Conservation (phyloP, 2,888 invertebrate species). For the Frankliniella intonsa region DNA sequence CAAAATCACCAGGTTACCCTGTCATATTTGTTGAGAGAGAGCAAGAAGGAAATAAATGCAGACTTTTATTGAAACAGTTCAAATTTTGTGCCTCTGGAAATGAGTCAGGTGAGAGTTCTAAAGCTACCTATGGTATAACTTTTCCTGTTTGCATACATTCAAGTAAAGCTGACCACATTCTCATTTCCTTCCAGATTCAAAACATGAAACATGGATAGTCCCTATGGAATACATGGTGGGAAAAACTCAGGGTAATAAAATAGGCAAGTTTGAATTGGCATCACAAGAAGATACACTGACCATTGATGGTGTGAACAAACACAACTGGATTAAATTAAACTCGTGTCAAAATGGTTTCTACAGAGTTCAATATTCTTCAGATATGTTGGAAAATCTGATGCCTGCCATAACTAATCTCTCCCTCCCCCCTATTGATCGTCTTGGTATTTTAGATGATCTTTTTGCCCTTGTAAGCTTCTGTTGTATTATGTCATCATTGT, state of each 20-base stretch:
- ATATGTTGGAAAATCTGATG: conserved; percentile 69
- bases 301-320: not conserved
- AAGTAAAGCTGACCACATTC: not conserved
- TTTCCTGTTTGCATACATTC: not conserved
- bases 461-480: conserved; percentile 67
- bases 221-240: not conserved
- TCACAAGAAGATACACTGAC: not conserved
- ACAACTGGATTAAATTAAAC: conserved; percentile 88
- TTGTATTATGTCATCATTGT: not conserved
- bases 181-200: not conserved
- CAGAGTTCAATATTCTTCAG: conserved; percentile 75
- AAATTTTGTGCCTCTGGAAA: not conserved
- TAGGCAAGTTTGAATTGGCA: not conserved
- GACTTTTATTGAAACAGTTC: not conserved
- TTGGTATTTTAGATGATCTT: conserved; percentile 85
- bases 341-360: conserved; percentile 84
- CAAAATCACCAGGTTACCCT: conserved; percentile 91
- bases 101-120: not conserved
- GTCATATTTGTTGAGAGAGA: conserved; percentile 53
- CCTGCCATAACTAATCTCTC: conserved; percentile 73
- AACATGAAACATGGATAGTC: not conserved
- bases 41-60: not conserved
- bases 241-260: not conserved
- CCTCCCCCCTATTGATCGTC: conserved; percentile 83
- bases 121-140: not conserved